Base-by-base conservation (phyloP, 2,797 vertebrate species). In the Limnodromus scolopaceus region DNA sequence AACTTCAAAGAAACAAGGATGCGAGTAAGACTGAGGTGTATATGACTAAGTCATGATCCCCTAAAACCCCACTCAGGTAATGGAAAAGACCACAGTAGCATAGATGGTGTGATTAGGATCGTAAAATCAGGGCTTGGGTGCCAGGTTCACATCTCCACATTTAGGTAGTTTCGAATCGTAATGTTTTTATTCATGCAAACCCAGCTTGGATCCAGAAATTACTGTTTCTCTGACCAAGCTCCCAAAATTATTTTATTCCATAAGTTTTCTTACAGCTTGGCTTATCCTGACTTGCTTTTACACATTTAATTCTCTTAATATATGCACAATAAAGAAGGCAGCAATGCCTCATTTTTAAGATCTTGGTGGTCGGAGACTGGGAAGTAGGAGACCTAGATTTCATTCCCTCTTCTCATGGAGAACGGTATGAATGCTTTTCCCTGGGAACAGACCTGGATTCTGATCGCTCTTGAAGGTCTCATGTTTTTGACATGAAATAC, bases 361-460 rank as follows among this genome's bases (percentile, higher is more conserved):
- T 92, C 55, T 89, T 65, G 18, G 61, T 89, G 91, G 87, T 87
- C 13, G 7, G 81, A 93, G 91, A 78, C 96, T 96, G 70, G 54
- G 30, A 96, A 78, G 30, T 61, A 88, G 45, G 79, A 94, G 58
- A 94, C 83, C 80, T 94, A 90, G 80, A 90, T 93, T 93, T 95
- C 53, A 51, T 88, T 94, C 45, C 57, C 45, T 74, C 24, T 76
- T 86, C 54, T 84, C 36, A 28, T 32, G 49, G 22, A 90, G 80
- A 93, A 36, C 13, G 5, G 54, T 18, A 78, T 81, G 38, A 89
- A 72, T 49, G 12, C 8, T 89, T 87, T 92, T 92, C 71, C 63
- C 89, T 83, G 61, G 46, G 57, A 95, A 78, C 57, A 82, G 63
- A 79, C 77, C 32, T 81, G 54, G 72, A 72, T 93, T 95, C 58